Evolutionary conservation across 2,888 invertebrate species (phyloP).

Genomic region (Adela reaumurella): DNA sequence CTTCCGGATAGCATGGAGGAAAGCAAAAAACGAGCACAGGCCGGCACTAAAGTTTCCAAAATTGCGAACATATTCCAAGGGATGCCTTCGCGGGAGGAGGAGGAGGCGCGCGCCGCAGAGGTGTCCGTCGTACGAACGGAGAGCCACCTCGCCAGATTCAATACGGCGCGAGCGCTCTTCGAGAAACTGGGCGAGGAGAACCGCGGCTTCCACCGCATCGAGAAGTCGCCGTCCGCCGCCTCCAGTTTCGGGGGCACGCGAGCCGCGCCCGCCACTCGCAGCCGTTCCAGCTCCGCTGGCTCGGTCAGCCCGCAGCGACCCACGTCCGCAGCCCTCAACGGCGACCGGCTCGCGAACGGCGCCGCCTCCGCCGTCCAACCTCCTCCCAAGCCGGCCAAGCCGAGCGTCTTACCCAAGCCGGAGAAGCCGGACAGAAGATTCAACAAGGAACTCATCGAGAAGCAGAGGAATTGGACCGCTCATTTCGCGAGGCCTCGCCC

Average conservation of each 20-base stretch:
- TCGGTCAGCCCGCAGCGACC: slow-evolving; percentile 55
- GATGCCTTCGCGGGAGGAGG: slow-evolving; percentile 56
- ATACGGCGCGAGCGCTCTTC: slow-evolving; percentile 87
- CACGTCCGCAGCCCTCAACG: slow-evolving; percentile 38
- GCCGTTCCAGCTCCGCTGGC: slow-evolving; percentile 66
- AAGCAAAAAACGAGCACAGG: slow-evolving; percentile 58
- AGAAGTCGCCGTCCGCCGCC: slow-evolving; percentile 56
- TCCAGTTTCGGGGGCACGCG: slow-evolving; percentile 55
- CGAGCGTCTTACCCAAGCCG: slow-evolving; percentile 65
- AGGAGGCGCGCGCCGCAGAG: slow-evolving; percentile 49
- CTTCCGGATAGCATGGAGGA: slow-evolving; percentile 63
- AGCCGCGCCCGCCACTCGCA: slow-evolving; percentile 51
- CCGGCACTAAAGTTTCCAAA: slow-evolving; percentile 83
- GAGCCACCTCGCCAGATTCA: slow-evolving; percentile 86
- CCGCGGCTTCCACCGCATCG: slow-evolving; percentile 52
- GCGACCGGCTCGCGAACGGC: slow-evolving; percentile 41
- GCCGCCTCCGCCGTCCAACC: slow-evolving; percentile 35
- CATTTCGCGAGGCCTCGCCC: slow-evolving; percentile 80
- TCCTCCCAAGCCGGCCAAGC: slow-evolving; percentile 47
- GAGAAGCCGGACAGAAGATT: slow-evolving; percentile 82
- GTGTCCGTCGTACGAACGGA: slow-evolving; percentile 81
- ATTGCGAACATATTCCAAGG: slow-evolving; percentile 89
- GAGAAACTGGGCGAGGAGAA: slow-evolving; percentile 82
- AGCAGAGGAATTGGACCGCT: slow-evolving; percentile 89
- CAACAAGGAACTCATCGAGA: slow-evolving; percentile 83